Evolutionary conservation across 2,797 vertebrate genomes (phyloP), one percentile per base, ranked within the genome.

Genomic region (Lindbergichthys nudifrons): DNA sequence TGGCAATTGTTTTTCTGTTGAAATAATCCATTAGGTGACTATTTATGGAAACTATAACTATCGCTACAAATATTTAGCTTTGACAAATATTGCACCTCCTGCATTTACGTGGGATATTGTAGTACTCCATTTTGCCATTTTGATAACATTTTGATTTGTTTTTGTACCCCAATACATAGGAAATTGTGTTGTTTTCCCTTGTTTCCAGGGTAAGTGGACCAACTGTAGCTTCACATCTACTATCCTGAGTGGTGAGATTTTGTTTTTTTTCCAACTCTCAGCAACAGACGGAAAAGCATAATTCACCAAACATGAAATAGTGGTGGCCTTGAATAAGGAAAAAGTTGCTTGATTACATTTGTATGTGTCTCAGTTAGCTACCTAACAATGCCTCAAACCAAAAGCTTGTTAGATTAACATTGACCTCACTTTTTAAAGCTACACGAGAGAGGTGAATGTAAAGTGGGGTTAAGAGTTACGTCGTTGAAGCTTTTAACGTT

Each of bases 321-420:
- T 36, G 15, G 15, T 63, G 43, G 58, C 70, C 73, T 75, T 71
- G 62, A 12, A 52, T 63, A 59, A 39, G 47, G n/a, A 12, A 48
- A 45, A 62, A 39, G 41, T 18, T 64, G 42, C 47, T 66, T 71
- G 52, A 65, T 75, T 48, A 45, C 65, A 73, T 57, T 1, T 46
- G 16, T 46, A 46, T 60, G 66, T 19, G 10, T 39, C 10, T 21
- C 63, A 53, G 36, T 62, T 70, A 75, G 46, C 54, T 65, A n/a
- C 16, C 52, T 8, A 47, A 64, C 63, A 83, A 57, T 60, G 42
- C 6, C 57, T 48, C 48, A 48, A 65, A 73, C 50, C 64, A 66
- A 42, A 42, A 61, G 57, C 62, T 76, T 64, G 12, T 69, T 65
- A 58, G 0, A 75, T 70, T 51, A 13, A 63, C 10, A 56, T 2